These are phyloP conservation scores for Danio kyathit DNA, from an alignment of 2,797 vertebrate genomes.

Conservation along the genomic window DNA sequence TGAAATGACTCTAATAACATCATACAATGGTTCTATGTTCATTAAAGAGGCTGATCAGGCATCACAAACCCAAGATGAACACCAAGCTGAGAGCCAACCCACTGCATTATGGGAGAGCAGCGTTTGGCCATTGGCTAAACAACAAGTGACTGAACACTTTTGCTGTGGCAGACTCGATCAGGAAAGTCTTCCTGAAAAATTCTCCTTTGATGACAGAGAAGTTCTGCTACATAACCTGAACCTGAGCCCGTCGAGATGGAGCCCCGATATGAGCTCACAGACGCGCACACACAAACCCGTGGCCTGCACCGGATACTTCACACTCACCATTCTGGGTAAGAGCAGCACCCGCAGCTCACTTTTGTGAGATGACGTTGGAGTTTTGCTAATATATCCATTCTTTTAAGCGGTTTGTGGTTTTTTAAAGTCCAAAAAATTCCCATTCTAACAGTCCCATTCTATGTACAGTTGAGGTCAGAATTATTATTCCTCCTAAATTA, in stretches of 20 bases:
- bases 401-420: no score
- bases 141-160: slow-evolving; percentile 78
- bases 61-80: background rate
- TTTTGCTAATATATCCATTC: no score
- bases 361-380: no score
- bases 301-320: slow-evolving; percentile 80
- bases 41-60: slow-evolving; percentile 1
- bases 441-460: no score
- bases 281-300: slow-evolving; percentile 62
- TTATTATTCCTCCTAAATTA: no score
- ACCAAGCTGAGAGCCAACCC: slow-evolving; percentile 46
- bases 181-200: slow-evolving; percentile 85
- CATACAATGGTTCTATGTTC: background rate
- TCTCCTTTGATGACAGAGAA: slow-evolving; percentile 77
- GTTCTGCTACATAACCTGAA: slow-evolving; percentile 80
- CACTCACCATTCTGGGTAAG: slow-evolving; percentile 89
- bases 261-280: slow-evolving; percentile 64
- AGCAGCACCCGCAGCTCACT: background rate
- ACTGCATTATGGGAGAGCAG: slow-evolving; percentile 83
- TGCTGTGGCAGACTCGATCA: slow-evolving; percentile 73
- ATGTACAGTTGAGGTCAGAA: no score
- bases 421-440: no score
- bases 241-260: slow-evolving; percentile 82
- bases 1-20: background rate
- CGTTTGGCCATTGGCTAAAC: slow-evolving; percentile 78